Evolutionary conservation across 2,797 vertebrate species (phyloP).

Genomic region (Scolopax rusticola): DNA sequence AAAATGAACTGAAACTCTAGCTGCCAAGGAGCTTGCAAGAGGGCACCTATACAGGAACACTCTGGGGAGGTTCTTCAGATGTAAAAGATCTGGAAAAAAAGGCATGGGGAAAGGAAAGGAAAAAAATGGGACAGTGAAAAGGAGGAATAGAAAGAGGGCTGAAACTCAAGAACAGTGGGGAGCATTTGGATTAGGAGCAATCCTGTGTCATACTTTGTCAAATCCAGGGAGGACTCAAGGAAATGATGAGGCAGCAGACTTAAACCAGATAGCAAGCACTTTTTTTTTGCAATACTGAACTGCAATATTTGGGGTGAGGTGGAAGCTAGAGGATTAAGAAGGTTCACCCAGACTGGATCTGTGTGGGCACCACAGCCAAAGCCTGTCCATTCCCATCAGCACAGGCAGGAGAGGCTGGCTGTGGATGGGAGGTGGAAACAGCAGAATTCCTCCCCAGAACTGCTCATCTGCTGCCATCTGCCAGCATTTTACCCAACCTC

Average conservation of each 20-base stretch:
- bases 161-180: background rate
- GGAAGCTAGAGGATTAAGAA: background rate
- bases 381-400: background rate
- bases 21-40: background rate
- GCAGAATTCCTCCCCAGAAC: background rate
- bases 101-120: background rate
- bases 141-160: background rate
- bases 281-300: background rate
- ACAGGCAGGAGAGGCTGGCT: background rate
- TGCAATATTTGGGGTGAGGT: background rate
- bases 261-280: background rate
- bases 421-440: background rate
- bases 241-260: background rate
- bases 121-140: background rate
- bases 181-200: background rate
- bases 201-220: background rate
- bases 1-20: background rate
- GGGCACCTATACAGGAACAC: fast-evolving
- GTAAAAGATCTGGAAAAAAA: background rate
- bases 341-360: background rate
- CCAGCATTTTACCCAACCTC: background rate
- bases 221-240: background rate
- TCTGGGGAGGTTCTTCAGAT: background rate
- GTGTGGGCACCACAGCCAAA: background rate
- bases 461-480: background rate